phyloP scores from a whole-genome alignment of 2,113 vertebrate genomes.

The Recurvirostra avosetta region DNA sequence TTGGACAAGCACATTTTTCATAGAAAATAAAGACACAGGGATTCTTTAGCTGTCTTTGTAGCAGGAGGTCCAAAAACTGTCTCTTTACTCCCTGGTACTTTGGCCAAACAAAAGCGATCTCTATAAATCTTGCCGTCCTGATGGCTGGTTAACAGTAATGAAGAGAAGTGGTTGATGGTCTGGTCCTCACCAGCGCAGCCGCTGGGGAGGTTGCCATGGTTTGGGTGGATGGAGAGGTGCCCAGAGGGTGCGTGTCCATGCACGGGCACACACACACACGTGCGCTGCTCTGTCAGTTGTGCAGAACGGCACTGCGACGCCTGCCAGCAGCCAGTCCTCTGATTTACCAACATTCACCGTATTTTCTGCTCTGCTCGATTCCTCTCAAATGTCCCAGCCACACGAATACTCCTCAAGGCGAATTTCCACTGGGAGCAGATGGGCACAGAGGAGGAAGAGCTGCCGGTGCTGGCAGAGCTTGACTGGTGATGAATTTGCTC shows the following conservation, averaged over 20 bases:
- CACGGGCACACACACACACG: no score
- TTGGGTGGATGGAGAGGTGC: not conserved
- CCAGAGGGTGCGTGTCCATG: not conserved
- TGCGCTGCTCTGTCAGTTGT: rapidly evolving
- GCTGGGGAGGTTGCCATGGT: no score
- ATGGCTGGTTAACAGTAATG: not conserved
- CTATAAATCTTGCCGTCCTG: not conserved
- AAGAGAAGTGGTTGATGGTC: not conserved
- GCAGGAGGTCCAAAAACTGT: not conserved
- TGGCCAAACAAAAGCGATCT: not conserved
- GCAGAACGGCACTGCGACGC: not conserved
- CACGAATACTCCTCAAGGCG: not conserved
- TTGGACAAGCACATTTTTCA: not conserved
- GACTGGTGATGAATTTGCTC: not conserved
- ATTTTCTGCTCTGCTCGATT: not conserved
- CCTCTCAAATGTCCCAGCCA: not conserved
- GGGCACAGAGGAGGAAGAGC: not conserved
- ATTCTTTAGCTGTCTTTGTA: not conserved
- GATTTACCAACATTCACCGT: not conserved
- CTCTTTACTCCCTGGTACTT: not conserved
- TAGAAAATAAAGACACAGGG: not conserved
- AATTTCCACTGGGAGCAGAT: not conserved
- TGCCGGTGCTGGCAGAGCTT: not conserved
- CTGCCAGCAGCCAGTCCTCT: not conserved
- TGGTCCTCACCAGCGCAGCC: not conserved